A percentile compares a stretch with the other conserved stretches of the same genome.
Evolutionary conservation across 2,797 vertebrate genomes (phyloP).

Genomic region (Podargus strigoides): DNA sequence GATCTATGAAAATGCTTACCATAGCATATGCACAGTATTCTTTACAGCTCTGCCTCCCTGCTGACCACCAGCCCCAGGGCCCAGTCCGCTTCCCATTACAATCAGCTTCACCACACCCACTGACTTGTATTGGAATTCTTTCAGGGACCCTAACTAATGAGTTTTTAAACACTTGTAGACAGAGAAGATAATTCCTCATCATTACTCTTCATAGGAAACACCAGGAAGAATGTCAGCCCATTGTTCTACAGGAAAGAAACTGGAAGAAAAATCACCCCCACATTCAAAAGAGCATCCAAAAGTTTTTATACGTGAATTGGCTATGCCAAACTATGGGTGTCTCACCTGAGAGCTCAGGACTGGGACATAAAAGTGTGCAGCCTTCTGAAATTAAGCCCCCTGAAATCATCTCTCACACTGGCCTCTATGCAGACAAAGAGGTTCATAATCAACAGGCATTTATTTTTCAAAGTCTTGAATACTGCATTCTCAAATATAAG

Average conservation of each 20-base stretch:
- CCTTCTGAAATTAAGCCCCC: background rate
- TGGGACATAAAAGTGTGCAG: background rate
- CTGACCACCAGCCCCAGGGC: slow-evolving; percentile 55
- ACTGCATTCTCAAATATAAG: background rate
- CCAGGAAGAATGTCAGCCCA: slow-evolving; percentile 33
- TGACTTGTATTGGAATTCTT: slow-evolving; percentile 47
- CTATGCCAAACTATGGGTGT: background rate
- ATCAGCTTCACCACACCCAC: slow-evolving; percentile 50
- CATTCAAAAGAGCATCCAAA: background rate
- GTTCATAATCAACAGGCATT: background rate
- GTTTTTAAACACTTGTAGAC: slow-evolving; percentile 60
- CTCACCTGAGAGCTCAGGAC: background rate
- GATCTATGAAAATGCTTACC: slow-evolving; percentile 51
- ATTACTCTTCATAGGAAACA: slow-evolving; percentile 38
- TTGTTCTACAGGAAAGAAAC: slow-evolving; percentile 40
- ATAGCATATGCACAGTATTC: slow-evolving; percentile 54
- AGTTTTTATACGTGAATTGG: background rate
- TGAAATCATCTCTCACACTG: background rate
- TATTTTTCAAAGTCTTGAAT: background rate
- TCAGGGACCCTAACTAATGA: slow-evolving; percentile 43
- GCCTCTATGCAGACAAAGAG: background rate
- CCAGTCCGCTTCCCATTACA: slow-evolving; percentile 31
- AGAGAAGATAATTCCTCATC: slow-evolving; percentile 54
- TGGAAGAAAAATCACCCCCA: slow-evolving; percentile 10
- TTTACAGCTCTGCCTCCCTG: slow-evolving; percentile 49